Percentiles rank a stretch among this genome's conserved stretches.
Conservation (phyloP, 2,888 invertebrate species). For the Girardia tigrina region DNA sequence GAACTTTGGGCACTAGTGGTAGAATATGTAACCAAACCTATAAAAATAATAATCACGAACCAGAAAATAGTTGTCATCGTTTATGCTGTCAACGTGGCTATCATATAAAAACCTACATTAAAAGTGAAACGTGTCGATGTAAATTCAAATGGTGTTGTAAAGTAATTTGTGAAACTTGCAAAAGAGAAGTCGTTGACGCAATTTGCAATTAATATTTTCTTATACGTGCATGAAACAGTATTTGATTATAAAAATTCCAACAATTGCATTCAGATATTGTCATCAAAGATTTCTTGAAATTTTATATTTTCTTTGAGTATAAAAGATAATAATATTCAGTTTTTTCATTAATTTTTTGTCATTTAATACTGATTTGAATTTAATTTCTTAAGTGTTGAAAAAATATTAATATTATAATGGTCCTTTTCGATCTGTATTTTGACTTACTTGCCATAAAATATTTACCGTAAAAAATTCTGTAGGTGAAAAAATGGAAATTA, state of each 20-base stretch:
- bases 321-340: neutral
- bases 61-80: conserved; percentile 60
- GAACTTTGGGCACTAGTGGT: conserved; percentile 76
- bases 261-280: neutral
- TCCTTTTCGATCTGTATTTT: no score
- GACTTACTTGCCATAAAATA: no score
- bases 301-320: neutral
- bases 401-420: no score
- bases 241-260: neutral
- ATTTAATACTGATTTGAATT: neutral
- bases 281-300: neutral
- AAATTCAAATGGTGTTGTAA: conserved; percentile 95
- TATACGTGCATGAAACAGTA: neutral
- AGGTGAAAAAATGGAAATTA: no score
- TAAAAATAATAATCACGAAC: neutral
- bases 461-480: no score
- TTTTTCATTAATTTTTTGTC: neutral
- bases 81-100: conserved; percentile 89
- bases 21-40: conserved; percentile 40
- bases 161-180: conserved; percentile 77
- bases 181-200: conserved; percentile 11
- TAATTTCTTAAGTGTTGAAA: neutral
- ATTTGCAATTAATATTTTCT: conserved; percentile 27
- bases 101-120: conserved; percentile 68
- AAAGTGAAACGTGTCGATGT: conserved; percentile 77